A percentile compares a stretch with the other conserved stretches of the same genome.
These are phyloP conservation scores for Tragulus kanchil DNA, from an alignment of 2,113 vertebrate species.

Conservation along the genomic window DNA sequence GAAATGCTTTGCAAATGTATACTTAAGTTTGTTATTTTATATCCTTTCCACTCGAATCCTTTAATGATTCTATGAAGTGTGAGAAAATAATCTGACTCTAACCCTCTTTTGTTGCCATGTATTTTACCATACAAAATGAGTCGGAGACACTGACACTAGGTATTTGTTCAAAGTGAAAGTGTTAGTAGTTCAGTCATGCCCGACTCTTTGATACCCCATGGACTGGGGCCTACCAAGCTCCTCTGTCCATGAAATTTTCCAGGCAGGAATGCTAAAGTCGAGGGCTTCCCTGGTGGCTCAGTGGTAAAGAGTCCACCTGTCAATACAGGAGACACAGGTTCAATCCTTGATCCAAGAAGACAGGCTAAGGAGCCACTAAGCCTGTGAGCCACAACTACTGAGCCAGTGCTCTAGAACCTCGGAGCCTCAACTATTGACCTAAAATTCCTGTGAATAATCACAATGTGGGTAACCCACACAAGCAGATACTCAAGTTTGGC, in stretches of 20 bases:
- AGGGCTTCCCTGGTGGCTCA: too few relatives aligned
- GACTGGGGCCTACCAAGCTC: background rate
- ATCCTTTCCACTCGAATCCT: background rate
- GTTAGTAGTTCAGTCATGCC: background rate
- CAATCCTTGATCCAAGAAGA: too few relatives aligned
- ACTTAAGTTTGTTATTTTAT: background rate
- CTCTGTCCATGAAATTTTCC: background rate
- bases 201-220: background rate
- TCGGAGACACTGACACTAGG: background rate
- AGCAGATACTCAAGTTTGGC: conserved; percentile 52
- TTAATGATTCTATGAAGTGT: conserved; percentile 14
- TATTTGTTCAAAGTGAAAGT: background rate
- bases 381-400: too few relatives aligned
- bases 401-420: too few relatives aligned
- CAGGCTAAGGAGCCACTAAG: too few relatives aligned
- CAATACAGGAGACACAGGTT: too few relatives aligned
- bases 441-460: too few relatives aligned
- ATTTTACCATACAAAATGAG: background rate
- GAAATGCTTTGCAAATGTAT: background rate
- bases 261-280: background rate
- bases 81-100: background rate
- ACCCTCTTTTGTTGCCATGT: background rate
- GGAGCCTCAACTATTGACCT: background rate
- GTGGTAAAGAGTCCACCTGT: too few relatives aligned
- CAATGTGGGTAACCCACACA: conserved; percentile 55